Conservation (phyloP, 2,113 vertebrate genomes). For the Hystrix cristata region DNA sequence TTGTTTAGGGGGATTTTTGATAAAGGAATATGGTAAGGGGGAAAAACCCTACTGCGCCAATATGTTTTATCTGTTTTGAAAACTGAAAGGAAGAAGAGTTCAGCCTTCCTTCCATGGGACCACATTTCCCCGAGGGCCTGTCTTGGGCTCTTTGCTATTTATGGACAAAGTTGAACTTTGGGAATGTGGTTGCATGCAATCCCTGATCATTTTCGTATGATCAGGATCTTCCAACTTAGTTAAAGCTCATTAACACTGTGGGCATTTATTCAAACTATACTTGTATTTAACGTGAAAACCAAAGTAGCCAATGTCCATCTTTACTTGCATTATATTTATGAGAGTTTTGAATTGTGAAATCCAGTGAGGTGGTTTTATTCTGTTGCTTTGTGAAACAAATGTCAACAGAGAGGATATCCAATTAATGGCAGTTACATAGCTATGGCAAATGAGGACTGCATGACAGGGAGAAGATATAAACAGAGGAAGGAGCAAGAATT, state of each 20-base stretch:
- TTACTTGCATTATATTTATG: background rate
- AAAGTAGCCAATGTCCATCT: background rate
- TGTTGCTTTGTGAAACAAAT: background rate
- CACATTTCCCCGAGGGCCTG: background rate
- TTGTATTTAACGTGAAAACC: background rate
- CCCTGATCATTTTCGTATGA: background rate
- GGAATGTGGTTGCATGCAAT: background rate
- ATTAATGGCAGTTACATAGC: background rate
- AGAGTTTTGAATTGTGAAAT: background rate
- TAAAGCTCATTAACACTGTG: background rate
- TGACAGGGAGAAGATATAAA: background rate
- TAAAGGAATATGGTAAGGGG: background rate
- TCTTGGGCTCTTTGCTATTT: background rate
- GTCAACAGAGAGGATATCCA: background rate
- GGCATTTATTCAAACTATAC: background rate
- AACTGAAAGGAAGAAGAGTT: background rate
- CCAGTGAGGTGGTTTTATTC: background rate
- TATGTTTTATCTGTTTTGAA: slow-evolving; percentile 47
- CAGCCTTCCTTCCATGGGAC: background rate
- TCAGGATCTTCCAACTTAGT: background rate
- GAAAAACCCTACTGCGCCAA: background rate
- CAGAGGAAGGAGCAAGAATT: background rate
- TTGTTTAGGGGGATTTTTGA: background rate
- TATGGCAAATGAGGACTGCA: background rate
- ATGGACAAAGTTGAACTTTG: background rate